Percentiles rank a stretch among this genome's conserved stretches.
Evolutionary conservation across 2,113 vertebrate species (phyloP).

Genomic region (Podocnemis expansa): DNA sequence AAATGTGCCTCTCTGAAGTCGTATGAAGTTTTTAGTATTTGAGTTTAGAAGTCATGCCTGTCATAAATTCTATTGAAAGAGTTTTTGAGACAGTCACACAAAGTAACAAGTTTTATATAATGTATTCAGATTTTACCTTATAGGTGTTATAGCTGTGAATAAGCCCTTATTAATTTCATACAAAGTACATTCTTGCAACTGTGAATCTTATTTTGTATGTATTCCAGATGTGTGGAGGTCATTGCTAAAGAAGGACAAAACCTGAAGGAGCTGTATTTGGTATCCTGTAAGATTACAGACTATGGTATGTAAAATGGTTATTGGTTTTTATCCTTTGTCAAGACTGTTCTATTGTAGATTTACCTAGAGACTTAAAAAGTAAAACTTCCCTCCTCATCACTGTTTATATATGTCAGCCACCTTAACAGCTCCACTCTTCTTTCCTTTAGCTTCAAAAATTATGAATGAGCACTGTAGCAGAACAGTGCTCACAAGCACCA

Average conservation of each 20-base stretch:
- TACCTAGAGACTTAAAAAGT: background rate
- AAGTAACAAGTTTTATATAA: background rate
- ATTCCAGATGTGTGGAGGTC: slow-evolving; percentile 96
- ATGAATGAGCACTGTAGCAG: background rate
- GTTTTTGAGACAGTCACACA: slow-evolving; percentile 12
- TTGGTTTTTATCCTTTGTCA: slow-evolving; percentile 32
- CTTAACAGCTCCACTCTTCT: background rate
- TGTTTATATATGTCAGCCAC: background rate
- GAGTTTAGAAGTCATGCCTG: background rate
- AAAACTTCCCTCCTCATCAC: background rate
- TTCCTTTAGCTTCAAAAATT: background rate
- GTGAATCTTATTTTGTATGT: slow-evolving; percentile 61
- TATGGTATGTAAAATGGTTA: slow-evolving; percentile 84
- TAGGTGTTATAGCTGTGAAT: background rate
- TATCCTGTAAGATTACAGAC: slow-evolving; percentile 99
- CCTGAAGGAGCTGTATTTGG: slow-evolving; percentile 96
- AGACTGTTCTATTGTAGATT: background rate
- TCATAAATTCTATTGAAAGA: slow-evolving; percentile 20
- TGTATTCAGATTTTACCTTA: background rate
- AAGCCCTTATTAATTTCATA: slow-evolving; percentile 18
- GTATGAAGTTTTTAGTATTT: slow-evolving; percentile 19
- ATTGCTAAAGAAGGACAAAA: slow-evolving; percentile 97
- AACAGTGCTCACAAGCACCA: background rate
- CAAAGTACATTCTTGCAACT: slow-evolving; percentile 12
- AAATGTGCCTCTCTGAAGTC: background rate